phyloP scores from a whole-genome alignment of 1,140 invertebrate genomes.

The Lasioglossum albipes region DNA sequence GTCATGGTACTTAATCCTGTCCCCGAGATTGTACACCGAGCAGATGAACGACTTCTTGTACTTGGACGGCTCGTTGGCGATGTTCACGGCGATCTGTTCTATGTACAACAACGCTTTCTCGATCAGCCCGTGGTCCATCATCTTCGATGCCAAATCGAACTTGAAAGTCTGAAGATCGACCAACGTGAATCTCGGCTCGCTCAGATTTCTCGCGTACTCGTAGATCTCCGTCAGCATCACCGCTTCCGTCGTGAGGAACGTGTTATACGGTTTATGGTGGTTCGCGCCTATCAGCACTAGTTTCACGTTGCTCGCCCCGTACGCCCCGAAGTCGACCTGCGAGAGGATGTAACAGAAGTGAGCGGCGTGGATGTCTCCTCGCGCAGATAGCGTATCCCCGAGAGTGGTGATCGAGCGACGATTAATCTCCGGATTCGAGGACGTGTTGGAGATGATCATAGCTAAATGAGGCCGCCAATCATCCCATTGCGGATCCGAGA shows the following conservation, averaged over 20 bases:
- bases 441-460: slow-evolving; percentile 95
- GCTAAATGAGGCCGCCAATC: slow-evolving; percentile 98
- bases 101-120: slow-evolving; percentile 90
- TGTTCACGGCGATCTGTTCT: slow-evolving; percentile 87
- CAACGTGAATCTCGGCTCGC: slow-evolving; percentile 87
- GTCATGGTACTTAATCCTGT: slow-evolving; percentile 90
- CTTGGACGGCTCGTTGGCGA: slow-evolving; percentile 82
- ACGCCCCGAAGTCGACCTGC: slow-evolving; percentile 87
- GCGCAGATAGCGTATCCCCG: slow-evolving; percentile 84
- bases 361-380: slow-evolving; percentile 90
- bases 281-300: slow-evolving; percentile 90
- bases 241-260: slow-evolving; percentile 90
- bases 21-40: slow-evolving; percentile 84
- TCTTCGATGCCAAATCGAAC: slow-evolving; percentile 85
- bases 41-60: slow-evolving; percentile 83
- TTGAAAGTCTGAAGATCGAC: slow-evolving; percentile 87
- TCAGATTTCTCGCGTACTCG: slow-evolving; percentile 93
- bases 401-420: slow-evolving; percentile 90
- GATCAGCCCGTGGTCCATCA: slow-evolving; percentile 89
- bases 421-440: slow-evolving; percentile 89
- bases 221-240: slow-evolving; percentile 97
- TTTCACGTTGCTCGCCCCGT: slow-evolving; percentile 83
- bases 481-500: slow-evolving; percentile 93
- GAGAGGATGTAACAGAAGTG: slow-evolving; percentile 97
- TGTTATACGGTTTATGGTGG: slow-evolving; percentile 82